These are phyloP conservation scores for Sapajus apella DNA, from an alignment of 2,113 vertebrate species.

Conservation along the genomic window DNA sequence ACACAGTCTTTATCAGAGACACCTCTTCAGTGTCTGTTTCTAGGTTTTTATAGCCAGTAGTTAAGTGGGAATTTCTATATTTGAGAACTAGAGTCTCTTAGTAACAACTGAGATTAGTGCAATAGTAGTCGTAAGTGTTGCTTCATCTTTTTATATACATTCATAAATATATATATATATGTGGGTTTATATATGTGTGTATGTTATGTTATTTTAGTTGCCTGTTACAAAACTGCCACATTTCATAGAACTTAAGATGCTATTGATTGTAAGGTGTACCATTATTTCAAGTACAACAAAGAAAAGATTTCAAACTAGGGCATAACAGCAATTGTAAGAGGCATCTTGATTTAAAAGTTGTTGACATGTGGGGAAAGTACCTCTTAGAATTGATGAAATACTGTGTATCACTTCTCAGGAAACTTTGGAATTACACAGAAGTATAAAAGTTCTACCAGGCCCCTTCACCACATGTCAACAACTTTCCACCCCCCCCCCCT, in stretches of 20 bases:
- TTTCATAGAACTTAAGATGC: background rate
- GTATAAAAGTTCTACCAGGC: no score
- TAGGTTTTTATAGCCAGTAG: background rate
- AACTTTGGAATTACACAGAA: background rate
- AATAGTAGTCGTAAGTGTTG: slow-evolving; percentile 16
- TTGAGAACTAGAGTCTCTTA: slow-evolving; percentile 21
- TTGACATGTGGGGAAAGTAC: background rate
- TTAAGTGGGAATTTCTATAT: slow-evolving; percentile 33
- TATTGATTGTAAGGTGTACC: background rate
- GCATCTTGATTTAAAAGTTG: background rate
- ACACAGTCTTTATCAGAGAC: background rate
- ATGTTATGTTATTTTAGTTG: background rate
- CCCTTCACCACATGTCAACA: no score
- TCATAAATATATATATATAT: background rate
- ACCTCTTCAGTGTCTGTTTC: background rate
- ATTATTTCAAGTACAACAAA: background rate
- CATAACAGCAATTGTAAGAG: background rate
- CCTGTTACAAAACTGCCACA: background rate
- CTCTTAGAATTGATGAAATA: slow-evolving; percentile 24
- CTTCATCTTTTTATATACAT: slow-evolving; percentile 5
- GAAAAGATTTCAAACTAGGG: background rate
- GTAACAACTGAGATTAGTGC: background rate
- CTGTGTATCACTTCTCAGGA: background rate
- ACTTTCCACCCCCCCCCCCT: no score
- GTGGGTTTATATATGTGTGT: background rate